A percentile compares a stretch with the other conserved stretches of the same genome.
phyloP scores from a whole-genome alignment of 2,113 vertebrate species.

The Podarcis raffonei region DNA sequence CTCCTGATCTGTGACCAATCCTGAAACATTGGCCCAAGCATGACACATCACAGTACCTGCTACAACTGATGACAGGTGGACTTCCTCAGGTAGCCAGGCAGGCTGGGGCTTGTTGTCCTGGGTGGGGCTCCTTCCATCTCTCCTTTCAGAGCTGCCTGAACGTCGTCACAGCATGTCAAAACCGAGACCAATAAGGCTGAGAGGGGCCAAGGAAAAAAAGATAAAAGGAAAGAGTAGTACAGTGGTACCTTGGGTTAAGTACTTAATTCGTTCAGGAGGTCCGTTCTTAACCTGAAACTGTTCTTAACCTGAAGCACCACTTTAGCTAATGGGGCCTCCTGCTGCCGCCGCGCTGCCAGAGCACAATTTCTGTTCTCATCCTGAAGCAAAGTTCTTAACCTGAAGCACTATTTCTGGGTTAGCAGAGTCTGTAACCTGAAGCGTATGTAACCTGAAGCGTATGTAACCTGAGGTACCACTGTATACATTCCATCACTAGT shows the following conservation, averaged over 20 bases:
- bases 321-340: too few species aligned
- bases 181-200: neutral
- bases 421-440: too few species aligned
- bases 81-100: neutral
- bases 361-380: too few species aligned
- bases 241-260: too few species aligned
- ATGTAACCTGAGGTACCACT: too few species aligned
- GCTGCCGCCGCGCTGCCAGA: too few species aligned
- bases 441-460: too few species aligned
- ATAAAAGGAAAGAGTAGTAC: neutral
- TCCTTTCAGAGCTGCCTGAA: neutral
- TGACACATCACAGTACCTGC: neutral
- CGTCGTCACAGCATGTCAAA: neutral
- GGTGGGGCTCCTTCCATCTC: neutral
- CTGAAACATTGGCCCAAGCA: neutral
- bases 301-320: too few species aligned
- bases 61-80: slow-evolving; percentile 8
- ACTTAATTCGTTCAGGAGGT: too few species aligned
- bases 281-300: too few species aligned
- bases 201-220: neutral
- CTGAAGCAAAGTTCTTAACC: too few species aligned
- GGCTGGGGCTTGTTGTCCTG: neutral
- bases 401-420: too few species aligned
- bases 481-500: neutral
- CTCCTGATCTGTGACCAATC: neutral